phyloP scores from a whole-genome alignment of 2,888 invertebrate genomes.

The Metalampra italica region DNA sequence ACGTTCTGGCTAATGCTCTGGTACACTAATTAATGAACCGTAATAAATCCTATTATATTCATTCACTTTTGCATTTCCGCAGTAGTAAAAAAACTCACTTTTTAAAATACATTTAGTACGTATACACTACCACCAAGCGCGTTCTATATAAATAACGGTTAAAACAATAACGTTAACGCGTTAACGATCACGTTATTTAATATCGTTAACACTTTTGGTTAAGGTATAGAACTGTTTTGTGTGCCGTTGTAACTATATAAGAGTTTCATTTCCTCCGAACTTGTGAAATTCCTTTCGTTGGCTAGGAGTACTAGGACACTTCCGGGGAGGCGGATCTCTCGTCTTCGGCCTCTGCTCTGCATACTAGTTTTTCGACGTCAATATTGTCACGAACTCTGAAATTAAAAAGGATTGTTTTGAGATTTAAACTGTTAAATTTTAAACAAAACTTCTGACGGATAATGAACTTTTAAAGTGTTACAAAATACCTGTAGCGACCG shows the following conservation, averaged over 20 bases:
- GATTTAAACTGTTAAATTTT: too few relatives aligned
- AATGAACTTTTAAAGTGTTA: too few relatives aligned
- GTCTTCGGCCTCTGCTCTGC: conserved; percentile 60
- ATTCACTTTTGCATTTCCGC: not conserved
- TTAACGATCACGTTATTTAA: conserved; percentile 9
- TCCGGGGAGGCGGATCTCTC: conserved; percentile 54
- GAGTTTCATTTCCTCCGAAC: conserved; percentile 71
- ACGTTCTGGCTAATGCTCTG: too few relatives aligned
- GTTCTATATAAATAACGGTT: conserved; percentile 21
- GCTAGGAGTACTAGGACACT: conserved; percentile 11
- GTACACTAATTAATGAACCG: too few relatives aligned
- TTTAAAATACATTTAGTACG: conserved; percentile 28
- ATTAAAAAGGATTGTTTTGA: conserved; percentile 22
- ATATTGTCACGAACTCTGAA: conserved; percentile 90
- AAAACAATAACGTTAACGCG: conserved; percentile 7
- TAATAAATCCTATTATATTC: too few relatives aligned
- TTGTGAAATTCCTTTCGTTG: conserved; percentile 40
- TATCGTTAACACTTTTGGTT: conserved; percentile 21
- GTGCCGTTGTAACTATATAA: conserved; percentile 42
- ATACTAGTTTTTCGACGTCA: conserved; percentile 90
- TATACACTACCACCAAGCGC: conserved; percentile 59
- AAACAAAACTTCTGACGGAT: too few relatives aligned
- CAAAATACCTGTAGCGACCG: too few relatives aligned
- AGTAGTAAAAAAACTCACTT: conserved; percentile 2
- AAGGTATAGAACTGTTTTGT: conserved; percentile 30